A percentile compares a stretch with the other conserved stretches of the same genome.
Conservation (phyloP, 1,140 invertebrate species). For the Meloidogyne exigua region DNA sequence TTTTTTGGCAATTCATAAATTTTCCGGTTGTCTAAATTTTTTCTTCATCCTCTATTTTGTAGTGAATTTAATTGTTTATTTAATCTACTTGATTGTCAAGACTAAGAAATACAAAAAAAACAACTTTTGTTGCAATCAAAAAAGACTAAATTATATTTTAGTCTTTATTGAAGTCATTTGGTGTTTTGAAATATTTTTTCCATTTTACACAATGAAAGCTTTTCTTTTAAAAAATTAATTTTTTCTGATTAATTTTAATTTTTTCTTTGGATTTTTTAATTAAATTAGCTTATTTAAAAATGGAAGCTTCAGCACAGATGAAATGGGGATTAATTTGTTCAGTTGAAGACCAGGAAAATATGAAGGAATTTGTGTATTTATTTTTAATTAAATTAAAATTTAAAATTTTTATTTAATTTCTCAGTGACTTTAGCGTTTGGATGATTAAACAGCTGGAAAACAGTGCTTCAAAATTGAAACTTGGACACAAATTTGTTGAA, state of each 20-base stretch:
- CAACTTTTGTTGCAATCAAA: no score
- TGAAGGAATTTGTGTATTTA: constrained; percentile 16
- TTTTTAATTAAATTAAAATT: constrained; percentile 11
- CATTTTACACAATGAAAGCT: no score
- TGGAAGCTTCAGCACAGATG: constrained; percentile 17
- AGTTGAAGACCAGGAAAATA: constrained; percentile 1
- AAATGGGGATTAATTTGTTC: constrained; percentile 34
- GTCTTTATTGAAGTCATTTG: no score
- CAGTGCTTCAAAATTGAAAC: background rate
- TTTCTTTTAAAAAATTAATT: no score
- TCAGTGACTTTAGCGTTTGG: constrained; percentile 30
- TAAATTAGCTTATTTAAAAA: background rate
- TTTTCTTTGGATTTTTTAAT: background rate
- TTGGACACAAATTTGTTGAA: constrained; percentile 20
- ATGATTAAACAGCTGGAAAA: constrained; percentile 22
- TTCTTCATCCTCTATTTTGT: no score
- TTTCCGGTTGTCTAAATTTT: no score
- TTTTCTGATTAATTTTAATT: background rate
- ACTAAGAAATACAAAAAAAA: no score
- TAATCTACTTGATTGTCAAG: no score
- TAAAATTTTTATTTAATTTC: constrained; percentile 5
- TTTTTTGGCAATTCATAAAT: no score
- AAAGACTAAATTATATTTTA: no score
- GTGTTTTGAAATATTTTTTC: no score
- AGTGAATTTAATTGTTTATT: no score